Evolutionary conservation across 2,888 invertebrate species (phyloP).

Genomic region (Pilophorus perplexus): DNA sequence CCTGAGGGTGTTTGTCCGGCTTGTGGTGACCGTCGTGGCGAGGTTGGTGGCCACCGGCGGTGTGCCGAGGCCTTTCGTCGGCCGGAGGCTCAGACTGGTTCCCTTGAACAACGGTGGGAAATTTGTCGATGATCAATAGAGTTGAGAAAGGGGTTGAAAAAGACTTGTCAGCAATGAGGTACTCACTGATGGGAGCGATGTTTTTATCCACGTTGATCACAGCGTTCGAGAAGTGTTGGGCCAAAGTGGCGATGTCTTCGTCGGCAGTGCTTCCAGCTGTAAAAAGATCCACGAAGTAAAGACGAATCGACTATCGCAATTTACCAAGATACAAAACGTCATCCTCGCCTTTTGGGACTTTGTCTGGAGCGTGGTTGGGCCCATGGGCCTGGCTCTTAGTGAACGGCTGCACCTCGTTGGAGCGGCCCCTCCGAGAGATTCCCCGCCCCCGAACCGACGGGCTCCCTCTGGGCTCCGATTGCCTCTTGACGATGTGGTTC

Average conservation of each 20-base stretch:
- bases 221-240: constrained; percentile 44
- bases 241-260: constrained; percentile 43
- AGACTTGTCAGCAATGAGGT: too few relatives aligned
- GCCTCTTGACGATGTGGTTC: neutral
- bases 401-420: neutral
- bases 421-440: neutral
- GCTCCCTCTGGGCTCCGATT: neutral
- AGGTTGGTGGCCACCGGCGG: neutral
- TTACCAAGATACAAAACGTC: too few relatives aligned
- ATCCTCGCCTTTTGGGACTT: too few relatives aligned
- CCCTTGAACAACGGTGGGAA: neutral
- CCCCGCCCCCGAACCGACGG: neutral
- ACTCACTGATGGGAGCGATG: constrained; percentile 34
- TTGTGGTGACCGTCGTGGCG: neutral
- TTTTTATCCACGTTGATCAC: constrained; percentile 46
- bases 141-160: too few relatives aligned
- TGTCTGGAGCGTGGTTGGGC: too few relatives aligned
- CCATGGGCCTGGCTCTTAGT: neutral
- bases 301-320: too few relatives aligned
- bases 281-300: neutral
- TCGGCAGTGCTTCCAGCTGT: constrained; percentile 31
- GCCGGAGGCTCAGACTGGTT: constrained; percentile 4
- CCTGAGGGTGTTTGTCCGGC: neutral
- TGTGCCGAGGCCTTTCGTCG: neutral
- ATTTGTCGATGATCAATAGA: neutral